phyloP scores from a whole-genome alignment of 2,113 vertebrate genomes.

The Genyomyrus donnyi region DNA sequence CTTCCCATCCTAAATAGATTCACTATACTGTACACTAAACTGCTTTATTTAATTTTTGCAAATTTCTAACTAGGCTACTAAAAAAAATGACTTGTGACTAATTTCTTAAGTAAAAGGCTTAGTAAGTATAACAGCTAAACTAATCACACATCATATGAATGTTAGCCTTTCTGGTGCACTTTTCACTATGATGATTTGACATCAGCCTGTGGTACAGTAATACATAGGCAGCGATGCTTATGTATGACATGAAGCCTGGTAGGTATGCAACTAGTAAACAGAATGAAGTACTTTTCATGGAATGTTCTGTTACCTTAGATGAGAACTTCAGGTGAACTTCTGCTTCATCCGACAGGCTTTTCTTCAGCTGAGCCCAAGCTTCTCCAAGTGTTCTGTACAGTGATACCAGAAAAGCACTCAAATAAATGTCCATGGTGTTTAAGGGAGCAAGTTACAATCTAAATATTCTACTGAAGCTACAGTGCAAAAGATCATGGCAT shows the following conservation, averaged over 20 bases:
- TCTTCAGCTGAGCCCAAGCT: slow-evolving; percentile 92
- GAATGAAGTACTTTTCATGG: neutral
- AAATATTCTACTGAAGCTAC: neutral
- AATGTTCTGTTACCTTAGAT: slow-evolving; percentile 74
- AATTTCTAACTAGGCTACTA: neutral
- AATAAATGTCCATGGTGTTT: neutral
- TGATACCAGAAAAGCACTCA: slow-evolving; percentile 21
- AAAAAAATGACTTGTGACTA: neutral
- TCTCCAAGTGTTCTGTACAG: slow-evolving; percentile 80
- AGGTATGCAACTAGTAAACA: neutral
- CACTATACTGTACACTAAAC: neutral
- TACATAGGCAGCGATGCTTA: neutral
- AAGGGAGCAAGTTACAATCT: neutral
- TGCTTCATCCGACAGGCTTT: slow-evolving; percentile 88
- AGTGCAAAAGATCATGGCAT: neutral
- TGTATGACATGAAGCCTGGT: neutral
- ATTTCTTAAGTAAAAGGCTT: neutral
- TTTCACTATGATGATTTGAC: neutral
- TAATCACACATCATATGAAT: neutral
- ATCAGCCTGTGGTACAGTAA: neutral
- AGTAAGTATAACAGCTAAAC: neutral
- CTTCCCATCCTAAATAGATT: neutral
- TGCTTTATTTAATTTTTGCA: neutral
- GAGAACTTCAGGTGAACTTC: slow-evolving; percentile 98
- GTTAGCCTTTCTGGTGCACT: neutral